Evolutionary conservation across 2,113 vertebrate genomes (phyloP).

Genomic region (Herpetotheres cachinnans): DNA sequence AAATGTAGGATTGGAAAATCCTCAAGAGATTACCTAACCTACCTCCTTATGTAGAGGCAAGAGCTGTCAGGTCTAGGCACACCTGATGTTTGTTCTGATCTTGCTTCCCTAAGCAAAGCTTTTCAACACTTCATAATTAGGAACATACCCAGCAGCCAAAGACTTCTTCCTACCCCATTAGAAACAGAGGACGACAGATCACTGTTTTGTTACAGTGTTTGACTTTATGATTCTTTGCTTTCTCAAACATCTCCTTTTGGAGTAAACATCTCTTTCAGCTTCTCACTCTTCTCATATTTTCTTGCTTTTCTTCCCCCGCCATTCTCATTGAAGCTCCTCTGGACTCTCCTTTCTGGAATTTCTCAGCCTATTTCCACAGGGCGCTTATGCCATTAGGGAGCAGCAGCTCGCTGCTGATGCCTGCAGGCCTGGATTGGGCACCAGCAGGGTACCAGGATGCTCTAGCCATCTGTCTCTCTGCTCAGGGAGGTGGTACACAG

Average conservation of each 20-base stretch:
- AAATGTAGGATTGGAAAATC: not conserved
- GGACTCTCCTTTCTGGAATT: not conserved
- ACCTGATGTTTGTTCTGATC: not conserved
- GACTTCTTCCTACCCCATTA: not conserved
- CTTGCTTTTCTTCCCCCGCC: not conserved
- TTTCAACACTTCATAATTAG: not conserved
- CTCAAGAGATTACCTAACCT: not conserved
- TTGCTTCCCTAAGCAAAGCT: not conserved
- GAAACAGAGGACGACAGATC: not conserved
- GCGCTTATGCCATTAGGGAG: not conserved
- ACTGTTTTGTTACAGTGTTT: rapidly evolving
- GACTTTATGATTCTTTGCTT: not conserved
- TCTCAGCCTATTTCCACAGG: not conserved
- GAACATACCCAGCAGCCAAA: not conserved
- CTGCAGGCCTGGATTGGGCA: not conserved
- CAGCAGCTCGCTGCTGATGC: not conserved
- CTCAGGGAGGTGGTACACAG: not conserved
- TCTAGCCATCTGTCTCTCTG: not conserved
- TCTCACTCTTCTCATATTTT: not conserved
- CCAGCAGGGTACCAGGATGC: not conserved
- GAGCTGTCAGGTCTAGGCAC: not conserved
- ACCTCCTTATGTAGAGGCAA: not conserved
- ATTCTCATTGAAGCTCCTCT: not conserved
- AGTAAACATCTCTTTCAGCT: not conserved
- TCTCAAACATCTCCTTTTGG: not conserved